A percentile compares a stretch with the other conserved stretches of the same genome.
Evolutionary conservation across 1,140 invertebrate genomes (phyloP).

Genomic region (Nomia melanderi): DNA sequence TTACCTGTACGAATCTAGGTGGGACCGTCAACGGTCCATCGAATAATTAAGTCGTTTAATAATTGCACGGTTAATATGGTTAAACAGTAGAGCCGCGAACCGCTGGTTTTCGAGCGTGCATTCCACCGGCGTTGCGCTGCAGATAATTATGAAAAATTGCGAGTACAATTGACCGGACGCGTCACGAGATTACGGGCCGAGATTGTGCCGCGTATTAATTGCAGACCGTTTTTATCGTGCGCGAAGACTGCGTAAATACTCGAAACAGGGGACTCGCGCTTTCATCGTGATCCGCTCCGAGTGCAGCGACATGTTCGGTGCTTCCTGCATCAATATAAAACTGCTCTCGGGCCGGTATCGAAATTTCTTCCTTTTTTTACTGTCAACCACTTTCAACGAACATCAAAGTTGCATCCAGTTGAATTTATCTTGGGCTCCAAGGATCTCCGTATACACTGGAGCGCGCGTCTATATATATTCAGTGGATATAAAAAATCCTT

Average conservation of each 20-base stretch:
- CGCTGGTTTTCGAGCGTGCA: too few species aligned
- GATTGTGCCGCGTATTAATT: neutral
- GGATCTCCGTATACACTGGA: neutral
- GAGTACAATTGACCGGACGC: neutral
- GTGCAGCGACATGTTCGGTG: neutral
- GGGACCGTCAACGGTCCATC: too few species aligned
- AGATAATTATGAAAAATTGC: neutral
- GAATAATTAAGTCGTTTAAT: too few species aligned
- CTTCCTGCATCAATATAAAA: neutral
- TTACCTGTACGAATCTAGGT: too few species aligned
- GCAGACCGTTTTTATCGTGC: neutral
- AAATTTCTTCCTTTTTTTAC: neutral
- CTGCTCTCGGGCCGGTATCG: neutral
- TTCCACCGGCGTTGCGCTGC: too few species aligned
- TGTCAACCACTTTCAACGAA: too few species aligned
- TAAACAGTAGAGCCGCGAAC: too few species aligned
- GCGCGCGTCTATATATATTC: too few species aligned
- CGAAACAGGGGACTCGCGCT: neutral
- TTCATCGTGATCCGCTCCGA: neutral
- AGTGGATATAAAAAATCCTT: too few species aligned
- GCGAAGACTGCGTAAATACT: neutral
- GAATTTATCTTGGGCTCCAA: constrained; percentile 16
- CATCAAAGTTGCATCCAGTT: neutral
- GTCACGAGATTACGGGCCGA: too few species aligned
- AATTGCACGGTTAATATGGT: too few species aligned